Base-by-base conservation (phyloP, 2,113 vertebrate genomes). In the Tinamus guttatus region DNA sequence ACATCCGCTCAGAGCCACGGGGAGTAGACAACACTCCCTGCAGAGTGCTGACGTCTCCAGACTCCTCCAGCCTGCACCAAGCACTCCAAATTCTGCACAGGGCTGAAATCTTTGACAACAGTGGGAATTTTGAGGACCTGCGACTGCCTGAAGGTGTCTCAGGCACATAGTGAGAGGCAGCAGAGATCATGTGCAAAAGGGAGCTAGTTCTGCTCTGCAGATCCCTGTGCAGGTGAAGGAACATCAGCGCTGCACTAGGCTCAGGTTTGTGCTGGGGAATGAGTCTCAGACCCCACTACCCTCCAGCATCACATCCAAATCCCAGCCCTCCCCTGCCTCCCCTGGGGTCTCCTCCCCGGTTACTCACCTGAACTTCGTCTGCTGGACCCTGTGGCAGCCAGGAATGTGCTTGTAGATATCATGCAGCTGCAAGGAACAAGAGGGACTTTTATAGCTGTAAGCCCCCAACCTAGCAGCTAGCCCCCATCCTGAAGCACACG, bases 341-440 rank as follows among this genome's bases (percentile, higher is more conserved):
- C 36, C 76, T 12, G 24, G 32, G 45, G 14, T 17, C 25, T 79
- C 36, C 77, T 27, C 11, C 10, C 8, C 13, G 2, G 28, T 22
- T 27, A 94, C 98, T 98, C 96, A 99, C 99, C 99, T 99, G 97
- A 99, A 99, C n/a, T 97, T 96, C 2, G 99, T 99, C 85, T 98
- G 98, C 84, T 99, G 98, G 79, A 99, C 97, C 76, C 97, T 98
- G 90, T 99, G 99, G 9, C 96, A 97, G 1, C 98, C 99, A 0
- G 98, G 97, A 87, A 99, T 97, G 70, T 98, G 98, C 87, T 98
- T 98, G 97, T 99, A 99, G 30, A 99, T 91, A 0, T 99, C 98
- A 0, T 99, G 99, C 60, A 99, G 97, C 99, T 99, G 97, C 7
- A 95, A 28, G 56, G 65, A 90, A 36, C 47, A 89, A 94, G 49